A percentile compares a stretch with the other conserved stretches of the same genome.
Conservation (phyloP, 2,888 invertebrate genomes). For the Julus scanicus region DNA sequence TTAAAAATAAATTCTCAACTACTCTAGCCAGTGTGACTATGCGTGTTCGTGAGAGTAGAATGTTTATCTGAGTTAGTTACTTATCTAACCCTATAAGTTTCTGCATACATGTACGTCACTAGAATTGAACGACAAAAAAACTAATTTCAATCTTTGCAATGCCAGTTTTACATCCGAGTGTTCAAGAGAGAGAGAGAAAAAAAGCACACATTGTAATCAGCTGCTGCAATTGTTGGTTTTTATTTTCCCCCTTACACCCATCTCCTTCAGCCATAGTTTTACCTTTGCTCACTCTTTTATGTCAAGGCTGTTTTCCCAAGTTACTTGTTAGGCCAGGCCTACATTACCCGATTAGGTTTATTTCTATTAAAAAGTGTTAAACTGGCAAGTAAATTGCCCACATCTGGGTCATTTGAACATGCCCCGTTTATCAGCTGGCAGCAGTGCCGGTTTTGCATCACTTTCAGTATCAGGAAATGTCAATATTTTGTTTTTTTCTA, state of each 20-base stretch:
- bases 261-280: conserved; percentile 34
- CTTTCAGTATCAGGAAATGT: neutral
- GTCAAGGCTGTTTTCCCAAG: conserved; percentile 48
- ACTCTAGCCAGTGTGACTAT: conserved; percentile 40
- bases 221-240: conserved; percentile 36
- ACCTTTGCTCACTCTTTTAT: conserved; percentile 48
- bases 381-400: conserved; percentile 27
- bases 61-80: conserved; percentile 45
- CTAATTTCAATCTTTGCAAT: conserved; percentile 47
- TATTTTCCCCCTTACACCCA: conserved; percentile 36
- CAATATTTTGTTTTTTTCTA: neutral
- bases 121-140: conserved; percentile 46
- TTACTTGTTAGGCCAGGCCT: conserved; percentile 41
- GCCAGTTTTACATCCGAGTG: conserved; percentile 10
- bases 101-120: conserved; percentile 47
- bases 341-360: conserved; percentile 26
- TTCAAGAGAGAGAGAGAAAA: neutral
- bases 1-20: conserved; percentile 36
- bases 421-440: conserved; percentile 18
- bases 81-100: conserved; percentile 42
- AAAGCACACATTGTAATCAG: conserved; percentile 29
- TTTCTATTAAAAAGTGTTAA: neutral
- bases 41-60: neutral
- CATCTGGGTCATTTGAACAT: conserved; percentile 25
- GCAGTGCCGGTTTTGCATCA: neutral